A percentile compares a stretch with the other conserved stretches of the same genome.
Conservation (phyloP, 1,140 invertebrate species). For the Zaprionus camerounensis region DNA sequence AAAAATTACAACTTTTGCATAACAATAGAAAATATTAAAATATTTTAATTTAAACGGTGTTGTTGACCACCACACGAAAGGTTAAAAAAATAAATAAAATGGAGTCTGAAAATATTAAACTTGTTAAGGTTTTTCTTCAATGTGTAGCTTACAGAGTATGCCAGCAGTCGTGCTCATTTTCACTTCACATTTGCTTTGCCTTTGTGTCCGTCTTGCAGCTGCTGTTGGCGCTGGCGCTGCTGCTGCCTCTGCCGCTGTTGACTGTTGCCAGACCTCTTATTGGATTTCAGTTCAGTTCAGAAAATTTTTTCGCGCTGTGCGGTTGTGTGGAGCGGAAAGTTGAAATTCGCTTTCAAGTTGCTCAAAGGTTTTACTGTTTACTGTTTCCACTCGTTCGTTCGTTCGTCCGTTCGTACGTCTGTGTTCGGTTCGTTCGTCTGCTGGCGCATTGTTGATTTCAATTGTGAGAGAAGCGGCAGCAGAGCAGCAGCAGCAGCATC, state of each 20-base stretch:
- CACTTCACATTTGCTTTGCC: constrained; percentile 33
- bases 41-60: too few species aligned
- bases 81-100: not conserved
- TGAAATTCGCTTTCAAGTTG: constrained; percentile 65
- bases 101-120: not conserved
- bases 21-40: too few species aligned
- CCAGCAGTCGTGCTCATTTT: constrained; percentile 11
- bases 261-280: constrained; percentile 43
- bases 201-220: constrained; percentile 62
- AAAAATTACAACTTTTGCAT: not conserved
- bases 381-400: constrained; percentile 54
- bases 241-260: constrained; percentile 33
- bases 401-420: constrained; percentile 18
- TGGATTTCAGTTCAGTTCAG: constrained; percentile 70
- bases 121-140: too few species aligned
- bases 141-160: constrained; percentile 6
- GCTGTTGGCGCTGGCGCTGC: constrained; percentile 49
- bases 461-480: constrained; percentile 57
- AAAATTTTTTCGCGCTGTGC: constrained; percentile 66
- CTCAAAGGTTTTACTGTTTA: constrained; percentile 57
- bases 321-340: constrained; percentile 74
- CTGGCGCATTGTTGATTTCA: constrained; percentile 60
- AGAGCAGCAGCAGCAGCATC: constrained; percentile 40
- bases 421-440: constrained; percentile 34
- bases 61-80: too few species aligned